phyloP scores from a whole-genome alignment of 2,888 invertebrate species.

The Brachypterus glaber region DNA sequence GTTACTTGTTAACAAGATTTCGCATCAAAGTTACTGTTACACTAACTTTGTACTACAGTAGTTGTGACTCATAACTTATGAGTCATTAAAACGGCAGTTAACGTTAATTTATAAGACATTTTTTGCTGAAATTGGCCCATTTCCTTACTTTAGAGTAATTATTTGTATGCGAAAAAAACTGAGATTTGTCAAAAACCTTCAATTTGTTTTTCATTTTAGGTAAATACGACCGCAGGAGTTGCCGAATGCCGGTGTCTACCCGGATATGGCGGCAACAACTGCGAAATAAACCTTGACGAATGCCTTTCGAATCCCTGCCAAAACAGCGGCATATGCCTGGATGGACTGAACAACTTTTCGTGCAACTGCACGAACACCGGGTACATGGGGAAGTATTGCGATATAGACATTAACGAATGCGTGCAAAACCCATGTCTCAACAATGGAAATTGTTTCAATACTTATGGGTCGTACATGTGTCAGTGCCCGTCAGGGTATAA shows the following conservation, averaged over 20 bases:
- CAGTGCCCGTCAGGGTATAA: constrained; percentile 70
- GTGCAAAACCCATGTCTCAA: constrained; percentile 56
- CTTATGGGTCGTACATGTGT: constrained; percentile 71
- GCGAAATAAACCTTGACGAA: constrained; percentile 68
- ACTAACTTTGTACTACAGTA: no score
- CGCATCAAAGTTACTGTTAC: no score
- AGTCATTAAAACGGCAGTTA: no score
- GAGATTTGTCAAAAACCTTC: no score
- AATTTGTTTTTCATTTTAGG: no score
- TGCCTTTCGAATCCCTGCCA: constrained; percentile 62
- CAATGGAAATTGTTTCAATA: constrained; percentile 71
- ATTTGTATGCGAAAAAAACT: no score
- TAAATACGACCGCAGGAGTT: constrained; percentile 3
- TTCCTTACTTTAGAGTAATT: no score
- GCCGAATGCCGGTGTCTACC: constrained; percentile 24
- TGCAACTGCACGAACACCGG: constrained; percentile 72
- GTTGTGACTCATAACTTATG: no score
- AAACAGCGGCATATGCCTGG: constrained; percentile 55
- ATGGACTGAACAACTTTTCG: constrained; percentile 62
- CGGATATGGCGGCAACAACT: constrained; percentile 59
- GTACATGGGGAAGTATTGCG: constrained; percentile 63
- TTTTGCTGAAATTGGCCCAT: constrained; percentile 41
- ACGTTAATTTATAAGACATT: no score
- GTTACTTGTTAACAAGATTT: no score
- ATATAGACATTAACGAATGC: constrained; percentile 75